Percentiles rank a stretch among this genome's conserved stretches.
Evolutionary conservation across 2,888 invertebrate species (phyloP).

Genomic region (Cantharis rufa): DNA sequence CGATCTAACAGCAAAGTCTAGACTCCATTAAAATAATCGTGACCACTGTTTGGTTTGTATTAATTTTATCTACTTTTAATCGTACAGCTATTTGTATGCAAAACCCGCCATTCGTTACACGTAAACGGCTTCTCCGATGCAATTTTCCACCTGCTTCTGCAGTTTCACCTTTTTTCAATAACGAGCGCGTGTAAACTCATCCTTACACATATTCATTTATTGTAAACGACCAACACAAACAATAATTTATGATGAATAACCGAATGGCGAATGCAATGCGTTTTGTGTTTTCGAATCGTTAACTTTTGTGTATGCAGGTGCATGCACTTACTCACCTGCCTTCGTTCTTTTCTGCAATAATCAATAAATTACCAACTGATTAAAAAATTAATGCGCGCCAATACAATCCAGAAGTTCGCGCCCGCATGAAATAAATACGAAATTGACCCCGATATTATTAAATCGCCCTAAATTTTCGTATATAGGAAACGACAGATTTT

Average conservation of each 20-base stretch:
- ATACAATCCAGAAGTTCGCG: neutral
- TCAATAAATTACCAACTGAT: neutral
- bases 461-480: neutral
- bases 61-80: conserved; percentile 2
- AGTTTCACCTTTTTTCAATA: neutral
- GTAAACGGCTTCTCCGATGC: conserved; percentile 22
- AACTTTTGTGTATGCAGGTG: conserved; percentile 16
- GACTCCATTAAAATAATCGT: neutral
- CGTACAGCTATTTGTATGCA: conserved; percentile 18
- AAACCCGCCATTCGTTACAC: conserved; percentile 8
- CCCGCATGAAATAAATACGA: neutral
- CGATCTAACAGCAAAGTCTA: neutral
- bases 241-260: neutral
- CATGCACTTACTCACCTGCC: neutral
- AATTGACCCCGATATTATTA: conserved; percentile 5
- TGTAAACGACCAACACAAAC: neutral
- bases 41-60: neutral
- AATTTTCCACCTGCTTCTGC: conserved; percentile 18
- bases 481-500: conserved; percentile 5
- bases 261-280: neutral
- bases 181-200: conserved; percentile 2
- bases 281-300: neutral
- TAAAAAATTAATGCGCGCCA: neutral
- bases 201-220: neutral
- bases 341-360: neutral